Evolutionary conservation across 2,888 invertebrate genomes (phyloP).

Genomic region (Noctua janthe): DNA sequence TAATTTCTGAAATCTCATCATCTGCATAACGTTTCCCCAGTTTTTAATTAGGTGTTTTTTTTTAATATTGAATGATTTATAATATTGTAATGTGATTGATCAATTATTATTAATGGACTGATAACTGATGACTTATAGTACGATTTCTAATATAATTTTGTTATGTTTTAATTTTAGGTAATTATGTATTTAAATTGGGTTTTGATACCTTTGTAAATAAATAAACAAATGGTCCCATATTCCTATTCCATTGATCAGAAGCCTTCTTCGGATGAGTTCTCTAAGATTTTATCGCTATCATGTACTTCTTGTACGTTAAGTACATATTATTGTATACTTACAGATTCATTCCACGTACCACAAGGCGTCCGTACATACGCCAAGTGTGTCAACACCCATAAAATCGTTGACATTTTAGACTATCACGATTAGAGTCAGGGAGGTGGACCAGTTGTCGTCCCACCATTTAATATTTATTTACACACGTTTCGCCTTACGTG

Average conservation of each 20-base stretch:
- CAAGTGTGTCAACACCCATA: slow-evolving; percentile 62
- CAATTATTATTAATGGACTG: too few relatives aligned
- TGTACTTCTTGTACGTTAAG: background rate
- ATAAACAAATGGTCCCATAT: background rate
- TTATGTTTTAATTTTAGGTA: too few relatives aligned
- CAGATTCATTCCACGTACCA: slow-evolving; percentile 51
- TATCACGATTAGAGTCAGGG: slow-evolving; percentile 63
- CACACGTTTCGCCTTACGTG: slow-evolving; percentile 55
- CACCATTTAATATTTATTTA: slow-evolving; percentile 50
- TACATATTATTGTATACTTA: slow-evolving; percentile 12
- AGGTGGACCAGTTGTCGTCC: slow-evolving; percentile 56
- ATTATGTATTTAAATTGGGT: too few relatives aligned
- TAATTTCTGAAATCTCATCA: too few relatives aligned
- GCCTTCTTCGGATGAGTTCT: background rate
- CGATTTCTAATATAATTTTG: too few relatives aligned
- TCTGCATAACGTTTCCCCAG: background rate
- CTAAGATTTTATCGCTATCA: background rate
- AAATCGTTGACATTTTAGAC: slow-evolving; percentile 71
- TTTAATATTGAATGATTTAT: too few relatives aligned
- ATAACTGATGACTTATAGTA: too few relatives aligned
- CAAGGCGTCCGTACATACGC: slow-evolving; percentile 43
- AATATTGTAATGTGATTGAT: too few relatives aligned
- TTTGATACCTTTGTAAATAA: too few relatives aligned
- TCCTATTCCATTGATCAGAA: background rate
- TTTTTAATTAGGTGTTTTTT: background rate